Evolutionary conservation across 2,113 vertebrate genomes (phyloP).

Genomic region (Actenoides lindsayi): DNA sequence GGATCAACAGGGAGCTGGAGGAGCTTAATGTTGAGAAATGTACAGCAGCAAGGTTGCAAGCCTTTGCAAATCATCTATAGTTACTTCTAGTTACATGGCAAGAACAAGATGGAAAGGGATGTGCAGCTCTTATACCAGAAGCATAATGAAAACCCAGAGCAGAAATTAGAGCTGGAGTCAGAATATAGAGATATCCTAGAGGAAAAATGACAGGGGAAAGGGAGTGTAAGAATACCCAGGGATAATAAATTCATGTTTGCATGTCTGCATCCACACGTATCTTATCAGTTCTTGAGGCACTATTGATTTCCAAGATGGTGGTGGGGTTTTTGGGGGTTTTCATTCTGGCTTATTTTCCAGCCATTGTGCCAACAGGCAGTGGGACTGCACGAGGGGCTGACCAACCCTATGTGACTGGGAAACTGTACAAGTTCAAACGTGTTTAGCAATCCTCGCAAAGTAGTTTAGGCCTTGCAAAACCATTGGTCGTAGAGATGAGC

Average conservation of each 20-base stretch:
- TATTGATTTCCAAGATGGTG: neutral
- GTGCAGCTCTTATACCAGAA: neutral
- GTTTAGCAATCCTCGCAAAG: neutral
- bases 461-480: neutral
- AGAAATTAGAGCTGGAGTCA: neutral
- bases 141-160: neutral
- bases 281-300: neutral
- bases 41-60: neutral
- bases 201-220: neutral
- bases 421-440: neutral
- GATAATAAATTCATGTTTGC: neutral
- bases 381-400: neutral
- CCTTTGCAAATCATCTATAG: neutral
- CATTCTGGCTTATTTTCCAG: neutral
- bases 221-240: neutral
- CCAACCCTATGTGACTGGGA: neutral
- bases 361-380: neutral
- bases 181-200: neutral
- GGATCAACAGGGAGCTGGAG: constrained; percentile 43
- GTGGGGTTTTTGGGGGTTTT: neutral
- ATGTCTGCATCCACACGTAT: neutral
- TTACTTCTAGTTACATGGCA: neutral
- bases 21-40: constrained; percentile 33
- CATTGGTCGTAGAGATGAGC: neutral
- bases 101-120: neutral